Evolutionary conservation across 1,140 invertebrate species (phyloP).

Genomic region (Drosophila littoralis): DNA sequence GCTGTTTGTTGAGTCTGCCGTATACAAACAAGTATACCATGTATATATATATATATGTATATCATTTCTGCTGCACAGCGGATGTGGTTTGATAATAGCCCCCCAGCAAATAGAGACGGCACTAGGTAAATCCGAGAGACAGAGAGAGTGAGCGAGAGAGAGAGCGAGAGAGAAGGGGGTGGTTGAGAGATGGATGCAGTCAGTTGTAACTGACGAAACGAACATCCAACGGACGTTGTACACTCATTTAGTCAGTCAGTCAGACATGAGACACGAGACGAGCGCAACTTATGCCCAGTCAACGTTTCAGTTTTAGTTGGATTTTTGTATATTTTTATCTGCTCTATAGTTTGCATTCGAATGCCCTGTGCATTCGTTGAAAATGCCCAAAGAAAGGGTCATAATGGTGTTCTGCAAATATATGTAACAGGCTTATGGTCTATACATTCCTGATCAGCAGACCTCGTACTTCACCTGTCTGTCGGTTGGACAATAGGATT

Average conservation of each 20-base stretch:
- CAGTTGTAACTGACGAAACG: constrained; percentile 71
- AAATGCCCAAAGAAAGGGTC: too few species aligned
- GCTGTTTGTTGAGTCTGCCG: constrained; percentile 47
- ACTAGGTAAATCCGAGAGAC: constrained; percentile 2
- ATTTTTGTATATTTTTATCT: not conserved
- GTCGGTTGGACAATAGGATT: too few species aligned
- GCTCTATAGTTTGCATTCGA: constrained; percentile 2
- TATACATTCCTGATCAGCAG: too few species aligned
- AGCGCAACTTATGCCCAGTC: constrained; percentile 22
- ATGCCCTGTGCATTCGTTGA: not conserved
- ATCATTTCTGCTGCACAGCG: constrained; percentile 58
- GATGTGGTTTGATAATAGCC: constrained; percentile 79
- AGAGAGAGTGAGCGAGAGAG: constrained; percentile 11
- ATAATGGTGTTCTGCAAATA: not conserved
- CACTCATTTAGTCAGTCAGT: constrained; percentile 76
- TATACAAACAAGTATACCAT: not conserved
- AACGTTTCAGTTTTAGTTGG: constrained; percentile 26
- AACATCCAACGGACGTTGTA: constrained; percentile 25
- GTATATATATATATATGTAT: not conserved
- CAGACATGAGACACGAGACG: constrained; percentile 41
- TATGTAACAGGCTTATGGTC: too few species aligned
- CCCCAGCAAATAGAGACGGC: constrained; percentile 27
- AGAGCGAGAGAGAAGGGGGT: constrained; percentile 2
- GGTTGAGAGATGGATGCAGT: constrained; percentile 63
- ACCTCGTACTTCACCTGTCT: too few species aligned